Percentiles rank a stretch among this genome's conserved stretches.
Conservation (phyloP, 2,113 vertebrate species). For the Bungarus multicinctus region DNA sequence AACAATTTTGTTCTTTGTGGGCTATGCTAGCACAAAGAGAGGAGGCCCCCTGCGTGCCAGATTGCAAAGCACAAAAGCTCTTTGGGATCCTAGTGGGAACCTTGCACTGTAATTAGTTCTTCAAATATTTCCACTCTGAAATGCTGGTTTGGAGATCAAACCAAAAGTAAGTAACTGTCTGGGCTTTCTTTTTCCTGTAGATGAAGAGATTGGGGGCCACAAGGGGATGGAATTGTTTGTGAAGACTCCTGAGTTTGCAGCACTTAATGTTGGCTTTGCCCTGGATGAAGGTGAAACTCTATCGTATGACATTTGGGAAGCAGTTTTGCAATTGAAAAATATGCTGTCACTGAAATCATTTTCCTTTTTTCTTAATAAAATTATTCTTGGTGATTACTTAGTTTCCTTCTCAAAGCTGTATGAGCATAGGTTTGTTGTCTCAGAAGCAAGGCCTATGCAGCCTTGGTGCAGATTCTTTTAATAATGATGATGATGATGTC, state of each 20-base stretch:
- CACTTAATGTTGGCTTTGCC: conserved; percentile 88
- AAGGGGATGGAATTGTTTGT: conserved; percentile 92
- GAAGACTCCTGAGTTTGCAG: conserved; percentile 81
- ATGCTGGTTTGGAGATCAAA: background rate
- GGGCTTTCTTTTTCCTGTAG: conserved; percentile 58
- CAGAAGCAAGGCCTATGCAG: background rate
- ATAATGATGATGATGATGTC: no score
- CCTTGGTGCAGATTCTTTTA: background rate
- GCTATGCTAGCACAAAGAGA: background rate
- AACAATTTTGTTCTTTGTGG: background rate
- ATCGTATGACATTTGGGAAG: background rate
- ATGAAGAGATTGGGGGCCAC: conserved; percentile 92
- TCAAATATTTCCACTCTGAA: background rate
- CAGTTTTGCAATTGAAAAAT: background rate
- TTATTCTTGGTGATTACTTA: background rate
- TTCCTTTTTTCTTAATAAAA: background rate
- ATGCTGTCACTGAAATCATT: background rate
- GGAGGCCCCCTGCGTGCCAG: background rate
- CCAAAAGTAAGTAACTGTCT: rapidly evolving
- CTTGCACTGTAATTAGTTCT: background rate
- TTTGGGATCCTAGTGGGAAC: background rate
- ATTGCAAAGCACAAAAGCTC: background rate
- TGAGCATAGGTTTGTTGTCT: background rate
- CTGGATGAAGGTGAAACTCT: conserved; percentile 87
- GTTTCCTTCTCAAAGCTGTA: background rate